Evolutionary conservation across 2,888 invertebrate species (phyloP), one percentile per base, ranked within the genome.

Genomic region (Rhingia campestris): DNA sequence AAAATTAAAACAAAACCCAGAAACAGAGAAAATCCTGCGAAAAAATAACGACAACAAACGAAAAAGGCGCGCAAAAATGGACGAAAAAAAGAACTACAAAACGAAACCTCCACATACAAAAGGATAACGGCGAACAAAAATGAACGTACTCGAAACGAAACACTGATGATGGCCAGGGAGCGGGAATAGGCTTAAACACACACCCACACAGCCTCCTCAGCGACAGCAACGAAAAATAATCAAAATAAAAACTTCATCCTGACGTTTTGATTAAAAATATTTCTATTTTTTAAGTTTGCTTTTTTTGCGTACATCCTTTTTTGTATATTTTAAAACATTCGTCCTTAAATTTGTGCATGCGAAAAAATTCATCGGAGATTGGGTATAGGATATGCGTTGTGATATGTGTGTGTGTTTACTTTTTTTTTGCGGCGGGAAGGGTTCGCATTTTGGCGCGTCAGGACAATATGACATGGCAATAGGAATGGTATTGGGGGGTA

Each of bases 261-360:
- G 84, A 84, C 84, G 80, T 84, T 84, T 84, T 84, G 84, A 84
- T 84, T 84, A 84, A 84, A 84, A 84, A 84, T 84, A 84, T 84
- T 80, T 84, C 84, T 84, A 84, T 84, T 84, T 84, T 84, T 84
- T 75, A 75, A 56, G 61, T 67, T 54, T 61, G 64, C 53, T 47
- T 47, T 70, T 49, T 41, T 80, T 6, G 5, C 49, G 22, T 49
- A 14, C 61, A n/a, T 51, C 33, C 10, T 49, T 59, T 81, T 69
- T 9, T 70, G 51, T 70, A 35, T 45, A 45, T 54, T 72, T 54
- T 58, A 67, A 74, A 67, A 49, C 49, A 49, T 70, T 49, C 64
- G 64, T 64, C 80, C 74, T 80, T 75, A 80, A 84, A 73, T 70
- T 75, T 53, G 82, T 58, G 53, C 53, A 58, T 49, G 10, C 22